Evolutionary conservation across 2,113 vertebrate genomes (phyloP).

Genomic region (Calonectris borealis): DNA sequence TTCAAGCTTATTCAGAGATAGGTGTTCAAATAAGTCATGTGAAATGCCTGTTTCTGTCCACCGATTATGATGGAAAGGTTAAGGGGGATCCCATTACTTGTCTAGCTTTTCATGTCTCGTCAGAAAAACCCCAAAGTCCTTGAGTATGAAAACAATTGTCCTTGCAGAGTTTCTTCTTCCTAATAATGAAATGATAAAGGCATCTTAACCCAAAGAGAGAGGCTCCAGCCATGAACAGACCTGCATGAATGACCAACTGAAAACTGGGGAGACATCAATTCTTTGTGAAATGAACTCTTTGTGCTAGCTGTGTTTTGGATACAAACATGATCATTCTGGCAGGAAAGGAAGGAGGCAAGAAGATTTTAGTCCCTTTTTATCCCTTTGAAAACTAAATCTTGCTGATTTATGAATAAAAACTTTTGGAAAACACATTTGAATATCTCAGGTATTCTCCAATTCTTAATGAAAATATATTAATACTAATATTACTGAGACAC

Average conservation of each 20-base stretch:
- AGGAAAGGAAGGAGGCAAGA: background rate
- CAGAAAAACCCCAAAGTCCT: background rate
- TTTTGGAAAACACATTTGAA: background rate
- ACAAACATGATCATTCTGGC: background rate
- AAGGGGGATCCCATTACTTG: background rate
- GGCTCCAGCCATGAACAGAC: background rate
- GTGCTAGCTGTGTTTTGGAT: background rate
- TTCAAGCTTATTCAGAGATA: background rate
- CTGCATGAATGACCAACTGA: rapidly evolving
- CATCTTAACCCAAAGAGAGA: background rate
- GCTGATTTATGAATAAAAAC: background rate
- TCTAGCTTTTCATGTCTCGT: background rate
- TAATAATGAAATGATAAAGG: background rate
- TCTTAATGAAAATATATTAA: background rate
- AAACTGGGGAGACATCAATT: background rate
- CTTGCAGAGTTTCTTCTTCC: background rate
- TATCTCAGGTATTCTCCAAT: background rate
- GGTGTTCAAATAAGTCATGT: background rate
- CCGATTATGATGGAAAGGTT: background rate
- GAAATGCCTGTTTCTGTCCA: background rate
- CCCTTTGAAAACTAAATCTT: background rate
- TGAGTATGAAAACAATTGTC: background rate
- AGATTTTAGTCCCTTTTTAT: background rate
- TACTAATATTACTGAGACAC: background rate
- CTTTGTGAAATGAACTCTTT: background rate